Base-by-base conservation (phyloP, 2,113 vertebrate species). In the Melanerpes formicivorus region DNA sequence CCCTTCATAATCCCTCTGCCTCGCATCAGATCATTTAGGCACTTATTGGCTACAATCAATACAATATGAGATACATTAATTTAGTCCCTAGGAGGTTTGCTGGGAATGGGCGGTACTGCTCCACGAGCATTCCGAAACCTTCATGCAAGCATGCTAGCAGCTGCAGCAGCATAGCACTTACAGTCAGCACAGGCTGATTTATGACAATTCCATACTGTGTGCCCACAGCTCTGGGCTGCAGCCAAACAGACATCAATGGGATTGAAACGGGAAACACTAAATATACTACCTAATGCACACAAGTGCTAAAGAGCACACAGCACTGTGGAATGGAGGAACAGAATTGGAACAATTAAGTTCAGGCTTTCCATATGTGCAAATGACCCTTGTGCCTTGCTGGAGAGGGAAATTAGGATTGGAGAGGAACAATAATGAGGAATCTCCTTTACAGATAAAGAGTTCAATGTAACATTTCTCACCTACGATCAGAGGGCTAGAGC, bases 31-130 rank as follows among this genome's bases (percentile, higher is more conserved):
- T 98, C 97, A 97, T 97, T 95, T 91, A 97, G 95, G 96, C 97
- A 96, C 98, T 98, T 97, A 97, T 97, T 97, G 97, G 97, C 97
- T 96, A 95, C 97, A 97, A 98, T 98, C 98, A 97, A 98, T 98
- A 98, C 96, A 90, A 94, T 96, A 96, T 97, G 97, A 97, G 97
- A 95, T 91, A 90, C 98, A 98, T 98, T 98, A 95, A 97, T 98
- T 97, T 92, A 73, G 84, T 96, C 97, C 97, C 96, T 94, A 19
- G 74, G 97, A 97, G 97, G 84, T 73, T 96, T 98, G 96, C 96
- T 75, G 97, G 97, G 96, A 98, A 98, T 34, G 90, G 93, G 96
- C 67, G 27, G 94, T 46, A 18, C 14, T 88, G 96, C 97, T 97
- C 90, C 52, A 11, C 89, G 64, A 97, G 95, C 93, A 54, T 91